Evolutionary conservation across 2,113 vertebrate genomes (phyloP).

Genomic region (Melanotaenia duboulayi): DNA sequence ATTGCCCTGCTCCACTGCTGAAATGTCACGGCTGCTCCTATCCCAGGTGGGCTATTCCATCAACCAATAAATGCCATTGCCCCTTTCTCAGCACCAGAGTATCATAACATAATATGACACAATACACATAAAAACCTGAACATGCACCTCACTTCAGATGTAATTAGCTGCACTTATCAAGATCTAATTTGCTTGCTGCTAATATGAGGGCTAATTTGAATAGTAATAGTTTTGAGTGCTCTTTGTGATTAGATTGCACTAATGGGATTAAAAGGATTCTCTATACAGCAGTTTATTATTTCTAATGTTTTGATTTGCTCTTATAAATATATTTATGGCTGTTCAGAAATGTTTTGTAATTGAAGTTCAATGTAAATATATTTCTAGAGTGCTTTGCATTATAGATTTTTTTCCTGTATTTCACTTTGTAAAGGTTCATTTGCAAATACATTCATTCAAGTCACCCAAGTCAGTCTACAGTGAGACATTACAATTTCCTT

Average conservation of each 20-base stretch:
- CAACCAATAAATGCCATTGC: conserved; percentile 74
- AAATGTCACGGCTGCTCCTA: conserved; percentile 74
- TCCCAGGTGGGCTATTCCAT: conserved; percentile 75
- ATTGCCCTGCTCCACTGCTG: conserved; percentile 70
- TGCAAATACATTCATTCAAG: neutral
- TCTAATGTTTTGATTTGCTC: conserved; percentile 27
- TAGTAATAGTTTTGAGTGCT: conserved; percentile 32
- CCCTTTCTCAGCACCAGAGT: conserved; percentile 51
- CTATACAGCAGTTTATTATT: conserved; percentile 15
- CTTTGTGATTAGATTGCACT: conserved; percentile 48
- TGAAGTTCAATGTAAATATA: conserved; percentile 5
- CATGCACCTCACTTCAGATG: conserved; percentile 53
- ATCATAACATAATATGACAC: conserved; percentile 50
- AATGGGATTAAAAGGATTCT: conserved; percentile 40
- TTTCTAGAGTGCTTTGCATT: neutral
- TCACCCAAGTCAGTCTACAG: conserved; percentile 21
- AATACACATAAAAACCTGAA: conserved; percentile 55
- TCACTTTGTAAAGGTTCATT: conserved; percentile 11
- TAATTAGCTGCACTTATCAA: conserved; percentile 71
- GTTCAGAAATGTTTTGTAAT: conserved; percentile 11
- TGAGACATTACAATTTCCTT: conserved; percentile 38
- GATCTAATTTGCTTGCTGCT: conserved; percentile 51
- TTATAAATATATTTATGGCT: conserved; percentile 1
- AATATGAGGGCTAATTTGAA: conserved; percentile 46
- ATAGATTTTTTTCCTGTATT: neutral